phyloP scores from a whole-genome alignment of 1,140 invertebrate genomes.

The Antheraea pernyi region DNA sequence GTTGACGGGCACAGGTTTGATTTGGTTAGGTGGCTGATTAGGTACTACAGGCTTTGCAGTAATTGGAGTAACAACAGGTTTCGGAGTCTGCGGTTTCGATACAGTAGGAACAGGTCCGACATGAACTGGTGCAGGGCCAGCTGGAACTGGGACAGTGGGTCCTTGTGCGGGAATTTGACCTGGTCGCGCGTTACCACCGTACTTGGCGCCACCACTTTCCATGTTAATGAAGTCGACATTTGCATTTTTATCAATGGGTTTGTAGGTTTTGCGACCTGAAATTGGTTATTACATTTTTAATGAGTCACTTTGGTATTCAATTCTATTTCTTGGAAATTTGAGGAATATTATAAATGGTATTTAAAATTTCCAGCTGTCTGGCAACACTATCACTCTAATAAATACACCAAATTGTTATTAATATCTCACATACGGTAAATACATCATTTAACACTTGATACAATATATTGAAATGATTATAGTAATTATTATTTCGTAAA shows the following conservation, averaged over 20 bases:
- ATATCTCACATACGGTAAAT: too few species aligned
- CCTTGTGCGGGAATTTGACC: constrained; percentile 4
- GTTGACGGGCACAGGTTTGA: constrained; percentile 47
- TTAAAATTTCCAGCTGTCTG: too few species aligned
- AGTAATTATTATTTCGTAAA: too few species aligned
- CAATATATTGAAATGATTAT: too few species aligned
- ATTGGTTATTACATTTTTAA: constrained; percentile 14
- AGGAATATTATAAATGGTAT: too few species aligned
- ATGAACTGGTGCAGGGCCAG: constrained; percentile 16
- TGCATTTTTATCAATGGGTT: constrained; percentile 65
- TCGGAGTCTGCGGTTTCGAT: constrained; percentile 13
- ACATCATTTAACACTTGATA: too few species aligned
- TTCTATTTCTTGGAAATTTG: too few species aligned
- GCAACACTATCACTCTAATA: too few species aligned
- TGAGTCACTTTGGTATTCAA: too few species aligned
- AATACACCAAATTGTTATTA: too few species aligned
- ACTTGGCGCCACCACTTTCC: constrained; percentile 43
- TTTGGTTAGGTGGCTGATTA: constrained; percentile 32
- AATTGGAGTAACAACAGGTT: constrained; percentile 22
- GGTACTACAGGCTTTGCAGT: constrained; percentile 24
- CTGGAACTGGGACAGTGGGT: constrained; percentile 14
- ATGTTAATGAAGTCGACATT: constrained; percentile 72
- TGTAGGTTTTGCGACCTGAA: constrained; percentile 57
- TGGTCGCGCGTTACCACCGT: constrained; percentile 21
- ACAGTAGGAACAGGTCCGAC: not conserved